Evolutionary conservation across 2,113 vertebrate species (phyloP).

Genomic region (Butastur rufipennis): DNA sequence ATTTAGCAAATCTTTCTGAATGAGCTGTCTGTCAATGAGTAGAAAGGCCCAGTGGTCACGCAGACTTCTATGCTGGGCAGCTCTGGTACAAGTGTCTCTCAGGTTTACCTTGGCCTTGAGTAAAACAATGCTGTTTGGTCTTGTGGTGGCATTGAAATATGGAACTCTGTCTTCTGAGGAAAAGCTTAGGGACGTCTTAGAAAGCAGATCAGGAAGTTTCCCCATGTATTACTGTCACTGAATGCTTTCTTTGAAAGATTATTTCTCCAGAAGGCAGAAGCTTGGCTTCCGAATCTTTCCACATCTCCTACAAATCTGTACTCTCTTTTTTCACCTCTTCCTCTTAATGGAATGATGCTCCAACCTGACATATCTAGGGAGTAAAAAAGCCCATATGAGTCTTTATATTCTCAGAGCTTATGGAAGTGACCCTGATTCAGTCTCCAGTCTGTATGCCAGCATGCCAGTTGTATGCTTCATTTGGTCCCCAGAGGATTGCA

Average conservation of each 20-base stretch:
- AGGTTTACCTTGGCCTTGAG: neutral
- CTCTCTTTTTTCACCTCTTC: neutral
- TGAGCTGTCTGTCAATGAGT: neutral
- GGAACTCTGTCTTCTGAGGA: neutral
- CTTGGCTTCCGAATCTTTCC: neutral
- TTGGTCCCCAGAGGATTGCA: neutral
- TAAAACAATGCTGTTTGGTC: neutral
- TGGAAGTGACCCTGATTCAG: neutral
- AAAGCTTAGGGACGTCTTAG: neutral
- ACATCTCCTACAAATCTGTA: neutral
- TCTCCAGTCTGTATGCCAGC: neutral
- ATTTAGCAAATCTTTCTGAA: neutral
- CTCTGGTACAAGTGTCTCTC: neutral
- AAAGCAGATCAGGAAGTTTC: neutral
- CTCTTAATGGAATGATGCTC: neutral
- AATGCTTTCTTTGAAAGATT: neutral
- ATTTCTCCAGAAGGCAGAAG: neutral
- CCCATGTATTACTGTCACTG: neutral
- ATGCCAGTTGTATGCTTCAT: neutral
- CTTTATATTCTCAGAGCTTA: neutral
- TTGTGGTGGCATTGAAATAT: neutral
- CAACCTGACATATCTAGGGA: neutral
- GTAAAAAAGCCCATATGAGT: neutral
- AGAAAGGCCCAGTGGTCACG: neutral
- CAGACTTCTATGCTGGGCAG: neutral